Evolutionary conservation across 2,797 vertebrate species (phyloP), one percentile per base, ranked within the genome.

Genomic region (Pangasius sanitwongsei): DNA sequence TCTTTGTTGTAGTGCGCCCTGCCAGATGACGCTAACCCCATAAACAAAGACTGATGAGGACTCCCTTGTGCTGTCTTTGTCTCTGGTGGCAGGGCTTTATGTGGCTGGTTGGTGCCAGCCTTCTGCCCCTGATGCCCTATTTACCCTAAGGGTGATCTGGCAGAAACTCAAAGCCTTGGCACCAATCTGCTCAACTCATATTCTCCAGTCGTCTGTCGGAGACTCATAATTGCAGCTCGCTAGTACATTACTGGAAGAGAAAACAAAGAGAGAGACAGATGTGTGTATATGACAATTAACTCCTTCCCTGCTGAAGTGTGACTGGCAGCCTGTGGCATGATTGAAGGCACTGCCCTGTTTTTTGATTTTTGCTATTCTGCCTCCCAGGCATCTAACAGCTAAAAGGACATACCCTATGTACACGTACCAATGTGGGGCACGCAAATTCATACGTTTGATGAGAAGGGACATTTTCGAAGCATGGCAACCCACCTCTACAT

Each of bases 381-480:
- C 70, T 65, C 31, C 75, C 77, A 72, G 37, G 83, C 86, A 88
- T 57, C 81, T 41, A 44, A 48, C 61, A 69, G 78, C 85, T 87
- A 85, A 90, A 85, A 91, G 89, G 89, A 86, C 91, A 87, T 63
- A 87, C 80, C 91, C 85, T 87, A 86, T 77, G 65, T 78, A 63
- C 4, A 12, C 9, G 18, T 77, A 86, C 72, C 28, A 25, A 34
- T 70, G n/a, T 70, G 31, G 41, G 65, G 86, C 78, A 86, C 20
- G 18, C 83, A 81, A 69, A 87, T 80, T 85, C 87, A 89, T 78
- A 83, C 75, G 31, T 81, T 63, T 89, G 70, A 90, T 88, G 87
- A 89, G 90, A 92, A 91, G 89, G 92, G 93, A 94, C 92, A 89
- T 93, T 93, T 94, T 93, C 89, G 92, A 94, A 93, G 92, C 94